Base-by-base conservation (phyloP, 2,113 vertebrate species). In the Elaphurus davidianus region DNA sequence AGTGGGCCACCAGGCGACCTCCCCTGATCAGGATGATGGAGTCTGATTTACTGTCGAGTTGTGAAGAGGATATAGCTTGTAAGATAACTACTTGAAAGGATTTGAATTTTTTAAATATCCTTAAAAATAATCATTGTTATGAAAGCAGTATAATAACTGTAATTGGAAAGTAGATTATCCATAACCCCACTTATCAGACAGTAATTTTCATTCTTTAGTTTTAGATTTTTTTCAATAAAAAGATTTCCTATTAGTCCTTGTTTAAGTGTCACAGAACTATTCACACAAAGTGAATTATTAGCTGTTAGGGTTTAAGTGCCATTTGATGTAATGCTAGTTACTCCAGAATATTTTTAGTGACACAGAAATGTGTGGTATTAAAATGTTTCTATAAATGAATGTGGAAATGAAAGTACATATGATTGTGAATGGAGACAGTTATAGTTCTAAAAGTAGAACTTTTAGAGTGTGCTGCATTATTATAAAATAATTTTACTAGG, bases 371-470 rank as follows among this genome's bases (percentile, higher is more conserved):
- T n/a, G 9, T 78, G 1, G 47, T 7, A 71, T 40, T 87, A 4
- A 82, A 87, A 55, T 5, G 60, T 86, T 84, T 97, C 14, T 67
- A 19, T 93, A n/a, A 96, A 78, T 78, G 21, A 96, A 96, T 89
- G 14, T 45, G 25, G 95, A 93, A 86, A 55, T 94, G 90, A 57
- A 90, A 55, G 0, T 91, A 90, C 92, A 19, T 93, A 36, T 11
- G 47, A 40, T 9, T 36, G 55, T 89, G 55, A 91, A 83, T 83
- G 21, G 36, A 87, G n/a, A 71, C 28, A 45, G 33, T 50, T 94
- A 28, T 8, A 87, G 57, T 87, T 57, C 95, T 96, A 83, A 87
- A 97, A 57, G 1, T 74, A 10, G 47, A 87, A 94, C 9, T 97
- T 98, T 82, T 64, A 52, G 27, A 7, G 0, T 91, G 25, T 83